Conservation (phyloP, 2,888 invertebrate genomes). For the Phymatocera aterrima region DNA sequence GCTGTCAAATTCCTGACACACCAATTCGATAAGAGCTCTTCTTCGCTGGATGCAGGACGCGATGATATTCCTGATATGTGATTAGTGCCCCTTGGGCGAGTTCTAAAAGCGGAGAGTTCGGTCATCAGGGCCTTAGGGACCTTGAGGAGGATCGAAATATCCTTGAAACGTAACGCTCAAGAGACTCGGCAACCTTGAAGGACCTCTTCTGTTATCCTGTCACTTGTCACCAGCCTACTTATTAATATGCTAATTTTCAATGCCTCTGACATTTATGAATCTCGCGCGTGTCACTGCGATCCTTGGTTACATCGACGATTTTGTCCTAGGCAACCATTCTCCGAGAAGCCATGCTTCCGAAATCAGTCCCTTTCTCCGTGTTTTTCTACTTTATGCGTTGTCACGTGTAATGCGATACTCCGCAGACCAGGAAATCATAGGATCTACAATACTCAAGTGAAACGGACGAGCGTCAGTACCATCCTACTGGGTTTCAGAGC, state of each 20-base stretch:
- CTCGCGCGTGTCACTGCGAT: background rate
- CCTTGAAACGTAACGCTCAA: constrained; percentile 56
- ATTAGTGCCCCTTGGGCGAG: constrained; percentile 73
- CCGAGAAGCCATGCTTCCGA: background rate
- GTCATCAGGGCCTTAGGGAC: constrained; percentile 68
- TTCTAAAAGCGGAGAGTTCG: constrained; percentile 73
- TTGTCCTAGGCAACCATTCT: background rate
- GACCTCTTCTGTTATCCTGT: constrained; percentile 72
- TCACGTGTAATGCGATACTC: constrained; percentile 74
- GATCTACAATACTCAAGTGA: constrained; percentile 5
- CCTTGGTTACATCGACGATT: background rate
- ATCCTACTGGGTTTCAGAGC: background rate
- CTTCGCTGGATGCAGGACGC: background rate
- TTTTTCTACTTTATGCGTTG: constrained; percentile 47
- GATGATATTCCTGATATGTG: constrained; percentile 49
- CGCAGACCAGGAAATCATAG: constrained; percentile 69
- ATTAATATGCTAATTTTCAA: constrained; percentile 73
- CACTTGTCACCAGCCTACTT: constrained; percentile 73
- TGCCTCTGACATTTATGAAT: constrained; percentile 54
- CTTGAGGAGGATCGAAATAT: constrained; percentile 65
- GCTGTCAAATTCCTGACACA: too few species aligned
- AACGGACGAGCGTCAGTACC: background rate
- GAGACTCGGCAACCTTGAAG: constrained; percentile 59
- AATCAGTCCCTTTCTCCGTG: background rate
- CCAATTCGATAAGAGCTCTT: background rate